A percentile compares a stretch with the other conserved stretches of the same genome.
phyloP scores from a whole-genome alignment of 2,888 invertebrate species.

The Sesia bembeciformis region DNA sequence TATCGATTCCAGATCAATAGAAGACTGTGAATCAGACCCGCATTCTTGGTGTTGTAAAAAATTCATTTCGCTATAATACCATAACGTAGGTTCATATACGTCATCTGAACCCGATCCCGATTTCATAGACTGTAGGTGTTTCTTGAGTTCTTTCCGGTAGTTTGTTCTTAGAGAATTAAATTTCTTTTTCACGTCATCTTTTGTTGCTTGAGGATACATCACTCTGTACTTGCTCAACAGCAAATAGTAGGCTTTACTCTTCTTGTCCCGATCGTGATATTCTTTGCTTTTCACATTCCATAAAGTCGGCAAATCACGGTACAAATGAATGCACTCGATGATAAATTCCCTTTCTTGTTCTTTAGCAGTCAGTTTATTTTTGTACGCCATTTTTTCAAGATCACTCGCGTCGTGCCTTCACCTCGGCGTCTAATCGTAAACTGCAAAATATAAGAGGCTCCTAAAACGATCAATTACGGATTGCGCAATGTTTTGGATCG shows the following conservation, averaged over 20 bases:
- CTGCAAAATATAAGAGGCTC: slow-evolving; percentile 6
- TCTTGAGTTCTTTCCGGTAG: slow-evolving; percentile 17
- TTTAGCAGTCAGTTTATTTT: not conserved
- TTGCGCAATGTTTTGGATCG: no score
- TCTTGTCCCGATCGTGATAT: slow-evolving; percentile 12
- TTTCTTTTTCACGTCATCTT: slow-evolving; percentile 19
- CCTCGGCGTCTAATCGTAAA: slow-evolving; percentile 1
- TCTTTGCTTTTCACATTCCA: slow-evolving; percentile 16
- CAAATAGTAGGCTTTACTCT: slow-evolving; percentile 10
- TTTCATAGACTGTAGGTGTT: slow-evolving; percentile 10
- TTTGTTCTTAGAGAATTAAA: slow-evolving; percentile 17
- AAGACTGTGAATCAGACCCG: slow-evolving; percentile 5
- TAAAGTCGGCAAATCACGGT: slow-evolving; percentile 10
- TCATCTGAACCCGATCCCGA: slow-evolving; percentile 6
- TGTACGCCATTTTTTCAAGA: not conserved
- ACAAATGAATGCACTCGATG: slow-evolving; percentile 4
- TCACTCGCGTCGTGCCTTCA: not conserved
- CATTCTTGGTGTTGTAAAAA: slow-evolving; percentile 9
- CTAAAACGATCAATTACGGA: not conserved
- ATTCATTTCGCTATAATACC: slow-evolving; percentile 13
- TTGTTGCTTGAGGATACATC: slow-evolving; percentile 13
- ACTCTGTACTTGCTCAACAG: slow-evolving; percentile 14
- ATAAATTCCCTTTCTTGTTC: slow-evolving; percentile 8
- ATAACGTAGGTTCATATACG: slow-evolving; percentile 11
- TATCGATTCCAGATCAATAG: slow-evolving; percentile 3